These are phyloP conservation scores for Acipenser ruthenus DNA, from an alignment of 2,797 vertebrate species.

Conservation along the genomic window DNA sequence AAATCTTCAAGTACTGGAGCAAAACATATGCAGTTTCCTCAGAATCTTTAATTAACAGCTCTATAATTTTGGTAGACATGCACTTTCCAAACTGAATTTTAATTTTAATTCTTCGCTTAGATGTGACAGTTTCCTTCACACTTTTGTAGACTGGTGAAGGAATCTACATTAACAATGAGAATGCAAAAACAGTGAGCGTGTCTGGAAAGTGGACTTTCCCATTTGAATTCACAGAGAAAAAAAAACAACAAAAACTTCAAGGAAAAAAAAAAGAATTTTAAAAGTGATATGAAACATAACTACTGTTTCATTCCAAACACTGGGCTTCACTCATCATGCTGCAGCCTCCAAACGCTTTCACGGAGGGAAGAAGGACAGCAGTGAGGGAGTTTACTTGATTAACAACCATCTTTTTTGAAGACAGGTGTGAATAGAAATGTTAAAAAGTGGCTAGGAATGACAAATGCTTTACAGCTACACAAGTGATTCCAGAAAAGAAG, in stretches of 20 bases:
- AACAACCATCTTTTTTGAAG: slow-evolving; percentile 42
- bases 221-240: slow-evolving; percentile 18
- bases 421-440: slow-evolving; percentile 34
- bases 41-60: too few species aligned
- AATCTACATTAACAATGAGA: slow-evolving; percentile 1
- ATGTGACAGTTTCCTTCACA: slow-evolving; percentile 20
- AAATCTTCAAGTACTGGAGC: neutral
- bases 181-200: neutral
- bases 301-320: slow-evolving; percentile 18
- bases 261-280: slow-evolving; percentile 9
- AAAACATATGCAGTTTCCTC: too few species aligned
- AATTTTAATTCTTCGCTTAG: neutral
- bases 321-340: slow-evolving; percentile 10
- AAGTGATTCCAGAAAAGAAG: neutral
- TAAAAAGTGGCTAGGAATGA: slow-evolving; percentile 45
- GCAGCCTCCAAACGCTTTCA: slow-evolving; percentile 14
- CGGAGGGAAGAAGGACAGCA: slow-evolving; percentile 22
- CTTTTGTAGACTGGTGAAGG: slow-evolving; percentile 17
- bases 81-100: neutral
- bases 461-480: slow-evolving; percentile 28
- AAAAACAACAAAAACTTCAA: slow-evolving; percentile 8
- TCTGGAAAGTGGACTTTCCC: slow-evolving; percentile 5
- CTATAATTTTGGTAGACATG: neutral
- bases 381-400: slow-evolving; percentile 32
- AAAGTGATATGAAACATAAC: slow-evolving; percentile 4